Evolutionary conservation across 2,888 invertebrate species (phyloP).

Genomic region (Hypercompe scribonia): DNA sequence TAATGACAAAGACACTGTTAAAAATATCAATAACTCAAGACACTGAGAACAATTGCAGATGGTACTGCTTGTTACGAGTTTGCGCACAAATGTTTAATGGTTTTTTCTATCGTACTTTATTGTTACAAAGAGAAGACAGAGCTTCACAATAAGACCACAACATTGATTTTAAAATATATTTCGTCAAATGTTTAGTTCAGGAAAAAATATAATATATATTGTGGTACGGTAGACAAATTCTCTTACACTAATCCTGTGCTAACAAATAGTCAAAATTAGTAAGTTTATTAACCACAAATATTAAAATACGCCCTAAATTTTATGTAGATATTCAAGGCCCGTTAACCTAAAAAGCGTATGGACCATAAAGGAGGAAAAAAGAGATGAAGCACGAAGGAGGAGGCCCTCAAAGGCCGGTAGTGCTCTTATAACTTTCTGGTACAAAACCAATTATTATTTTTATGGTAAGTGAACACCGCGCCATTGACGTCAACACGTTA

Average conservation of each 20-base stretch:
- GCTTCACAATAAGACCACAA: not conserved
- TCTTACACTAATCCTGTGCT: not conserved
- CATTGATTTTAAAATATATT: not conserved
- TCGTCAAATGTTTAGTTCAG: not conserved
- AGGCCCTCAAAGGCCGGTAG: not conserved
- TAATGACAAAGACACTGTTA: not conserved
- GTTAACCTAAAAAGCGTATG: no score
- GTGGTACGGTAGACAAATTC: not conserved
- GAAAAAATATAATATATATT: not conserved
- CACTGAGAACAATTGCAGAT: slow-evolving; percentile 9
- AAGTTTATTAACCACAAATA: no score
- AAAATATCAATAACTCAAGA: slow-evolving; percentile 7
- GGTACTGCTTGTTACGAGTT: not conserved
- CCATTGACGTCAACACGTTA: not conserved
- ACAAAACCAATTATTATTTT: no score
- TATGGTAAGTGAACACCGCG: no score
- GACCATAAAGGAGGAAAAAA: no score
- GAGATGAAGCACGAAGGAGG: no score
- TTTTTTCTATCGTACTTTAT: not conserved
- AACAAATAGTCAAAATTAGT: not conserved
- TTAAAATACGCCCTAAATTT: no score
- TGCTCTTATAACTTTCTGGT: not conserved
- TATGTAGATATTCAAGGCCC: no score
- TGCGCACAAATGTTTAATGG: not conserved
- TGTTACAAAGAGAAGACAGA: not conserved